Base-by-base conservation (phyloP, 1,140 invertebrate genomes). In the Ceratina japonica region DNA sequence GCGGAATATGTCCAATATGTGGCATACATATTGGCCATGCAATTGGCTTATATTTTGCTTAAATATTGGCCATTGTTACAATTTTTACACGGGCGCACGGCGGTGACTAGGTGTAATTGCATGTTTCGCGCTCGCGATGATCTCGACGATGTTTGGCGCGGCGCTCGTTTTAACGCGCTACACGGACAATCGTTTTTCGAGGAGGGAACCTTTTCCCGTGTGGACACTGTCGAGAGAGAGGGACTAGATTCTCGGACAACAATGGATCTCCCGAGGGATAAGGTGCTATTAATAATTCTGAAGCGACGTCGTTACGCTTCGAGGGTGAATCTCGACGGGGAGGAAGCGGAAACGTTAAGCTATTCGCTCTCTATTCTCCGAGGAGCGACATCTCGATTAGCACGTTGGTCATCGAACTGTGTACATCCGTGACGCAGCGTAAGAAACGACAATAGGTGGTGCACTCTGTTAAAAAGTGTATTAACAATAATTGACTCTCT, bases 371-470 rank as follows among this genome's bases (percentile, higher is more conserved):
- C 75, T 73, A 62, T 52, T 81, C 85, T 81, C 85, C n/a, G 22
- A 81, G 62, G 84, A 65, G 70, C 81, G 70, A 81, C 77, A 84
- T 86, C 85, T 86, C 85, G 86, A 86, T 86, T 86, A 86, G 85
- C 85, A 62, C 51, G 81, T 56, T 79, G 62, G 69, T 62, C 78
- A 61, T 66, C 80, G 64, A 81, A 78, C 76, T 78, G 69, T 73
- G 74, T 84, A 75, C 82, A 64, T 18, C 27, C 44, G 51, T 80
- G 84, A 86, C 79, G 20, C 63, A 49, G 18, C 7, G 4, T 31
- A 31, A 31, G 27, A 31, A 31, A 31, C 2, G 4, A 31, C 27
- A 31, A 31, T 31, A 31, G 27, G 4, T 31, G 27, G 4, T 31
- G 1, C 4, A 31, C 27, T 31, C 27, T 31, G 1, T 31, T 4